Evolutionary conservation across 2,888 invertebrate genomes (phyloP).

Genomic region (Trachelus iudaicus): DNA sequence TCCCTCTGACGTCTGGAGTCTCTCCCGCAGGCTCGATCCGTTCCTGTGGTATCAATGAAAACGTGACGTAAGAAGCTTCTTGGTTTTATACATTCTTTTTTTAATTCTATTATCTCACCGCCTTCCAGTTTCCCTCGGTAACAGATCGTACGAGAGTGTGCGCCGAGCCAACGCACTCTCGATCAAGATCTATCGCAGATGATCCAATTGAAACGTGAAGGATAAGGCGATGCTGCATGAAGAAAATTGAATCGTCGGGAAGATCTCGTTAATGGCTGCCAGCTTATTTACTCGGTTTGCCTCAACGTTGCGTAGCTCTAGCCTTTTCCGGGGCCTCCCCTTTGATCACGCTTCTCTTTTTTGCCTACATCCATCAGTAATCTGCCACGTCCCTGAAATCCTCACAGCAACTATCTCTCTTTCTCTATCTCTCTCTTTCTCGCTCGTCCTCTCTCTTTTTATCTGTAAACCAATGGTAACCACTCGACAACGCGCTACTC

Average conservation of each 20-base stretch:
- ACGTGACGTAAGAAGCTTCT: not conserved
- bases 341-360: not conserved
- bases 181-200: not conserved
- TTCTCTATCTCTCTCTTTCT: not conserved
- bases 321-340: not conserved
- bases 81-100: not conserved
- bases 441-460: not conserved
- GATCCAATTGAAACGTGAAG: not conserved
- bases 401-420: not conserved
- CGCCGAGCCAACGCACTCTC: not conserved
- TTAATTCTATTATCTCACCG: not conserved
- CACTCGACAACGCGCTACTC: not conserved
- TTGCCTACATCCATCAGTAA: not conserved
- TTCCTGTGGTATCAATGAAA: not conserved
- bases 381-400: not conserved
- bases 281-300: not conserved
- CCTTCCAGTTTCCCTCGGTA: not conserved
- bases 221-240: not conserved
- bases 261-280: not conserved
- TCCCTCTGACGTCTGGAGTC: constrained; percentile 1
- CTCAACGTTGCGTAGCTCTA: not conserved
- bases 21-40: not conserved
- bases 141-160: not conserved
- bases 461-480: not conserved
- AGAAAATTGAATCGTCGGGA: not conserved